Percentiles rank a stretch among this genome's conserved stretches.
These are phyloP conservation scores for Cyphomyrmex costatus DNA, from an alignment of 1,140 invertebrate species.

Conservation along the genomic window DNA sequence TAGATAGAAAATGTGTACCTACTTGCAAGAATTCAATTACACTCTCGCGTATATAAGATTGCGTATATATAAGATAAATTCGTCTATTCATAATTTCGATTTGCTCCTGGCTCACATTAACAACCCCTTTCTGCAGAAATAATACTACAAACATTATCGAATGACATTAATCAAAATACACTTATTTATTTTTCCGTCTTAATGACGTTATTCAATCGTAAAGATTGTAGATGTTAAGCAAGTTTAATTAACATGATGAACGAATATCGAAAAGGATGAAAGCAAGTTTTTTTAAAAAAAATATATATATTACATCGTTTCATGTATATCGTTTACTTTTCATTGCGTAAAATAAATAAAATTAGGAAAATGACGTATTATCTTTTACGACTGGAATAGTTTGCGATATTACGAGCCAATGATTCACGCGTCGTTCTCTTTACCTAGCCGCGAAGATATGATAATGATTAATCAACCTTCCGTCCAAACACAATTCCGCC, in stretches of 20 bases:
- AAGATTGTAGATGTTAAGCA: neutral
- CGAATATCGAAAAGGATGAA: no score
- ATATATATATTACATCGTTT: no score
- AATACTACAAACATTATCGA: neutral
- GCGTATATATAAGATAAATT: no score
- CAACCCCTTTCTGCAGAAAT: neutral
- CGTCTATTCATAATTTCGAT: neutral
- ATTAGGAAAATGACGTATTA: neutral
- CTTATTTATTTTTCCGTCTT: neutral
- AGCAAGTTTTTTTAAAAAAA: no score
- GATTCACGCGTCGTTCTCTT: constrained; percentile 32
- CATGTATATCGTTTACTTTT: no score
- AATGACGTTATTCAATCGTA: neutral
- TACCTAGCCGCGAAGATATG: constrained; percentile 38
- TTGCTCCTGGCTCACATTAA: neutral
- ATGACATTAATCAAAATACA: neutral
- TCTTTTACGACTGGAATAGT: constrained; percentile 30
- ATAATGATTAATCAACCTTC: constrained; percentile 64
- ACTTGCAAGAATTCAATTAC: no score
- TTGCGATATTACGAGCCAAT: constrained; percentile 1
- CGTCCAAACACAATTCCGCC: constrained; percentile 16
- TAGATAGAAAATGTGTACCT: neutral
- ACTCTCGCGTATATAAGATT: no score
- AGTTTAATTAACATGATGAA: neutral
- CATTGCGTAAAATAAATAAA: neutral